phyloP scores from a whole-genome alignment of 2,797 vertebrate genomes.

The Enteromius afrohamiltoni region DNA sequence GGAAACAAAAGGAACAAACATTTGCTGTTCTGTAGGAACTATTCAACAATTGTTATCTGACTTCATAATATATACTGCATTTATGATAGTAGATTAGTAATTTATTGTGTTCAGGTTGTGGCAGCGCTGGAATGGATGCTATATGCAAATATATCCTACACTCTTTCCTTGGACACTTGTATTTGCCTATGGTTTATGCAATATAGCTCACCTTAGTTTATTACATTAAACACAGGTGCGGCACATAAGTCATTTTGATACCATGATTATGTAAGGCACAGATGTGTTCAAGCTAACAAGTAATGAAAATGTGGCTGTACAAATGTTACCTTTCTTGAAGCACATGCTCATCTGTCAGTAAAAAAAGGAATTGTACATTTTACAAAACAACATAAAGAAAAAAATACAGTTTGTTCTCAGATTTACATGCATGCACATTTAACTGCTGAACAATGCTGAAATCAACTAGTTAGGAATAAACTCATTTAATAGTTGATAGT shows the following conservation, averaged over 20 bases:
- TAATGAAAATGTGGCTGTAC: not conserved
- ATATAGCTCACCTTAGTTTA: not conserved
- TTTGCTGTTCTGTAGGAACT: not conserved
- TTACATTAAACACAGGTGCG: not conserved
- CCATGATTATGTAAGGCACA: not conserved
- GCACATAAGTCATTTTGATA: not conserved
- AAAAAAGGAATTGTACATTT: not conserved
- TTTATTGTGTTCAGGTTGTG: not conserved
- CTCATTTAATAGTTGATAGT: not conserved
- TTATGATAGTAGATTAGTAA: not conserved
- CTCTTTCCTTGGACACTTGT: not conserved
- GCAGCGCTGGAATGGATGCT: not conserved
- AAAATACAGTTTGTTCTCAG: not conserved
- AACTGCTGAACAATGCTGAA: not conserved
- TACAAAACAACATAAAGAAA: not conserved
- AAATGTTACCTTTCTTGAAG: constrained; percentile 66
- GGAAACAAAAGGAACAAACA: not conserved
- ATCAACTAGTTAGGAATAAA: not conserved
- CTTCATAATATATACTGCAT: not conserved
- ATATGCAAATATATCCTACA: constrained; percentile 19
- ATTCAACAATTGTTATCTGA: not conserved
- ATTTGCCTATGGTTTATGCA: constrained; percentile 33
- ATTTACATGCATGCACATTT: too few species aligned
- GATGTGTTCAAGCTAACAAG: not conserved
- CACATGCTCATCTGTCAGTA: constrained; percentile 73